A percentile compares a stretch with the other conserved stretches of the same genome.
phyloP scores from a whole-genome alignment of 2,797 vertebrate genomes.

The Tenualosa ilisha region DNA sequence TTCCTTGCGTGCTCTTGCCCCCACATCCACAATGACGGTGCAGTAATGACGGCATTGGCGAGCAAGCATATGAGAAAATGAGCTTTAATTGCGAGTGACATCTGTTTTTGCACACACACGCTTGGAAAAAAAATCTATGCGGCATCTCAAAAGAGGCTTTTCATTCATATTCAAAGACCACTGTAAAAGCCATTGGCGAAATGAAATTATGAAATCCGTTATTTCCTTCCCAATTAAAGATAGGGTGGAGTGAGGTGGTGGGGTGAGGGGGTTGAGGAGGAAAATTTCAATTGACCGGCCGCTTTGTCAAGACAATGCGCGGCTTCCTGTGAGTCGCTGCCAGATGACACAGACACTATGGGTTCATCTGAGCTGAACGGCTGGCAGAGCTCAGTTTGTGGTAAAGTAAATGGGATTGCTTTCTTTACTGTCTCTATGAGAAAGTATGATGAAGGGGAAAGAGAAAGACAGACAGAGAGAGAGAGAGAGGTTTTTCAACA shows the following conservation, averaged over 20 bases:
- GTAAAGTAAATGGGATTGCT: conserved; percentile 47
- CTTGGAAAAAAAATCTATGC: conserved; percentile 23
- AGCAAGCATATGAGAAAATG: conserved; percentile 40
- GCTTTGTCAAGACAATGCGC: conserved; percentile 41
- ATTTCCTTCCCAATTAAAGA: conserved; percentile 48
- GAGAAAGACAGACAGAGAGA: background rate
- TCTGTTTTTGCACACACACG: conserved; percentile 48
- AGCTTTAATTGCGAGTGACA: conserved; percentile 48
- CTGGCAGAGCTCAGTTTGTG: conserved; percentile 45
- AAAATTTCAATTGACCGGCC: conserved; percentile 10
- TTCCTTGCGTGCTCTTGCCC: conserved; percentile 35
- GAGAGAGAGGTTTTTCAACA: conserved; percentile 34
- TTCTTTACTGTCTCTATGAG: conserved; percentile 44
- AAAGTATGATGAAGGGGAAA: background rate
- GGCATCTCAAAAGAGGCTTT: background rate
- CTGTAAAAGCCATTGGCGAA: conserved; percentile 37
- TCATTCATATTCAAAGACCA: conserved; percentile 26
- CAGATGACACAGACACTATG: conserved; percentile 36
- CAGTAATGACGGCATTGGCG: conserved; percentile 37
- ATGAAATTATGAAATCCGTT: conserved; percentile 38
- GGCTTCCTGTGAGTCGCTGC: conserved; percentile 27
- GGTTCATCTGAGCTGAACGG: conserved; percentile 28
- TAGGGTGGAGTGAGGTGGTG: background rate
- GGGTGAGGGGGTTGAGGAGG: background rate
- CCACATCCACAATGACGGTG: conserved; percentile 31